Evolutionary conservation across 2,888 invertebrate species (phyloP).

Genomic region (Dolomedes plantarius): DNA sequence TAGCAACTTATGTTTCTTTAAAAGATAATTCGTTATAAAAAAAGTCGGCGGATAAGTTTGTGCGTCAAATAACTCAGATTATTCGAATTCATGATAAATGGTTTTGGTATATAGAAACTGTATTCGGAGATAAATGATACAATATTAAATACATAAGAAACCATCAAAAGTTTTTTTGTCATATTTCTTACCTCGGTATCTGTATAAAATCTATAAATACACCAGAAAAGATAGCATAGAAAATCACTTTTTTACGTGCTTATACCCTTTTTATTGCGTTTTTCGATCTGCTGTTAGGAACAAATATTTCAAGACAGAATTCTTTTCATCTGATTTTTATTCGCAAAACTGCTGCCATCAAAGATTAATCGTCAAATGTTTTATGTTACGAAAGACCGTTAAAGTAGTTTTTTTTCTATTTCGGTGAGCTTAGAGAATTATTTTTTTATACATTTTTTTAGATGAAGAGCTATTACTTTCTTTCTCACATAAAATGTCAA

Average conservation of each 20-base stretch:
- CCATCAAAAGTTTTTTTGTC: too few relatives aligned
- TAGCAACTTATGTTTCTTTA: too few relatives aligned
- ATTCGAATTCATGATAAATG: too few relatives aligned
- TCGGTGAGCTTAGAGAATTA: background rate
- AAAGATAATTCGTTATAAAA: too few relatives aligned
- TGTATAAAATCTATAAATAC: too few relatives aligned
- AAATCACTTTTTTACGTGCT: background rate
- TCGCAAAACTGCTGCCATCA: background rate
- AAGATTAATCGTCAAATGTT: background rate
- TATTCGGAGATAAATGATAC: too few relatives aligned
- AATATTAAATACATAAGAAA: too few relatives aligned
- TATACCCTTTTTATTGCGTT: background rate
- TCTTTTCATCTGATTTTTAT: background rate
- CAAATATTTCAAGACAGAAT: background rate
- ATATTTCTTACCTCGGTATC: too few relatives aligned
- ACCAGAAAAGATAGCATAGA: too few relatives aligned
- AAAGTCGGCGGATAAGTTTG: too few relatives aligned
- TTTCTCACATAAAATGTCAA: background rate
- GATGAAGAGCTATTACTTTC: background rate
- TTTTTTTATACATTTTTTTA: background rate
- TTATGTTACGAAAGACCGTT: slow-evolving; percentile 8
- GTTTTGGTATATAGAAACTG: too few relatives aligned
- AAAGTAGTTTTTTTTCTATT: background rate
- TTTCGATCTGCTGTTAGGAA: background rate
- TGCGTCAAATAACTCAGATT: too few relatives aligned